These are phyloP conservation scores for Oncorhynchus keta DNA, from an alignment of 2,113 vertebrate species.

Conservation along the genomic window DNA sequence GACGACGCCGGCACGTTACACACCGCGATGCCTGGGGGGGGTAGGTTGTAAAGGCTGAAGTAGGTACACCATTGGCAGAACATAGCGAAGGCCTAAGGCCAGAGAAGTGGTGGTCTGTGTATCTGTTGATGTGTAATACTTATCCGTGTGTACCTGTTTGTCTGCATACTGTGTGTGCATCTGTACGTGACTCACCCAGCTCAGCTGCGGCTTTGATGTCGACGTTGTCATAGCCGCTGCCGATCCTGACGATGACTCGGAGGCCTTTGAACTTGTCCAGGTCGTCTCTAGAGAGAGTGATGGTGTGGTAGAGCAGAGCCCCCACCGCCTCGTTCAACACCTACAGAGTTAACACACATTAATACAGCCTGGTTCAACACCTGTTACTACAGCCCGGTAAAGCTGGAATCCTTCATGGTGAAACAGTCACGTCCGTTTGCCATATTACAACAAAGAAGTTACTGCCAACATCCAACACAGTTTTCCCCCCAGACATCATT, in stretches of 20 bases:
- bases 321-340: constrained; percentile 90
- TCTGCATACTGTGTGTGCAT: not conserved
- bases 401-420: no score
- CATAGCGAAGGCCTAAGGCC: no score
- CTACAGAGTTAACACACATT: constrained; percentile 49
- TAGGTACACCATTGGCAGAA: not conserved
- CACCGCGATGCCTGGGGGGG: constrained; percentile 81
- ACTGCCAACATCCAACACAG: no score
- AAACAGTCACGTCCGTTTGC: no score
- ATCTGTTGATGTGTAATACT: no score
- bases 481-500: no score
- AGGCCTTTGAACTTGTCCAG: constrained; percentile 90
- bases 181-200: constrained; percentile 72
- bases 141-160: not conserved
- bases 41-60: not conserved
- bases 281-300: constrained; percentile 87
- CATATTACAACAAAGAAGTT: no score
- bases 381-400: constrained; percentile 25
- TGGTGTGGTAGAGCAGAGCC: constrained; percentile 89
- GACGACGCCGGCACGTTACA: constrained; percentile 87
- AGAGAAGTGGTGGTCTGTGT: no score
- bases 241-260: constrained; percentile 86
- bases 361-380: constrained; percentile 83
- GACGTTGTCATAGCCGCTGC: constrained; percentile 88
- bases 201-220: constrained; percentile 89